A percentile compares a stretch with the other conserved stretches of the same genome.
Conservation (phyloP, 2,113 vertebrate genomes). For the Myodes glareolus region DNA sequence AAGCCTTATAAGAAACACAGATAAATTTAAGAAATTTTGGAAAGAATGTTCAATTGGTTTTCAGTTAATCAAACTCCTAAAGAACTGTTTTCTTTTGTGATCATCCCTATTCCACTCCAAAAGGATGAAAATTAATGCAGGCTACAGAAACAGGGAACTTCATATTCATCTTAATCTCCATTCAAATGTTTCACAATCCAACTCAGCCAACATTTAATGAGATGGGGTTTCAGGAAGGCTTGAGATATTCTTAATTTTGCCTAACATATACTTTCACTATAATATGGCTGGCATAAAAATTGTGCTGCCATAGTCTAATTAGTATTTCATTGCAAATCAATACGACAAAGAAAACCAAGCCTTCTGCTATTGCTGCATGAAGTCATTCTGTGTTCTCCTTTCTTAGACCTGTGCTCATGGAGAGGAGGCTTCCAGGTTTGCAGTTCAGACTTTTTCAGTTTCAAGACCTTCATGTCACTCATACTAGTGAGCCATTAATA, state of each 20-base stretch:
- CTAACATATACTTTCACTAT: not conserved
- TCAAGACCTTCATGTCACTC: not conserved
- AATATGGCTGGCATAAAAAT: not conserved
- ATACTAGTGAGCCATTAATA: not conserved
- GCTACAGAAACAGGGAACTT: slow-evolving; percentile 39
- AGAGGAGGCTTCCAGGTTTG: not conserved
- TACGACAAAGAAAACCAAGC: not conserved
- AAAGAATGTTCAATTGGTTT: not conserved
- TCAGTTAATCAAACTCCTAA: not conserved
- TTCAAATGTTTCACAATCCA: not conserved
- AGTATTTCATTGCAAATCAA: not conserved
- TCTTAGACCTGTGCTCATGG: not conserved
- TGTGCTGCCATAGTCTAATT: not conserved
- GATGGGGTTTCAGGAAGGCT: not conserved
- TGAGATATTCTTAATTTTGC: not conserved
- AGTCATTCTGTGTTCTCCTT: not conserved
- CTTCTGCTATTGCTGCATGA: not conserved
- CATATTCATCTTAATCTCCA: not conserved
- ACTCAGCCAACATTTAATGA: not conserved
- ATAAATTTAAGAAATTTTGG: not conserved
- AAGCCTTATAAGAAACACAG: not conserved
- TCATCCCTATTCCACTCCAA: not conserved
- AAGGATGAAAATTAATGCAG: slow-evolving; percentile 31
- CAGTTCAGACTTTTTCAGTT: not conserved
- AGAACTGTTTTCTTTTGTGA: not conserved